phyloP scores from a whole-genome alignment of 1,140 invertebrate genomes.

The Drosophila triauraria region DNA sequence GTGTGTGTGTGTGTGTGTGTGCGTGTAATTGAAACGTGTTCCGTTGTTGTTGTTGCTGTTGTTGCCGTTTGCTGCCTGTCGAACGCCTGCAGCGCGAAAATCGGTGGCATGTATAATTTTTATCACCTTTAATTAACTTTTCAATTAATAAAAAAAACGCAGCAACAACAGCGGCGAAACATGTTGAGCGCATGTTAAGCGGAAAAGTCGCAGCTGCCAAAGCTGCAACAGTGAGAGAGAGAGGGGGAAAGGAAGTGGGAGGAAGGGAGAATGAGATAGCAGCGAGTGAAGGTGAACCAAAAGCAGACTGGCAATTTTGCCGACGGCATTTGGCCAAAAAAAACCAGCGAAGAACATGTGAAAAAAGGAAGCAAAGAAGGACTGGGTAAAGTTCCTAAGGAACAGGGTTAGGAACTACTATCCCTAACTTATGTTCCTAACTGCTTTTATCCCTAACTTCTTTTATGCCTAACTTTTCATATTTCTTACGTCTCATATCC shows the following conservation, averaged over 20 bases:
- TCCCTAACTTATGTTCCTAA: not conserved
- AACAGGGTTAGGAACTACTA: not conserved
- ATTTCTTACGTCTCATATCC: too few relatives aligned
- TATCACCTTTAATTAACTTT: slow-evolving; percentile 85
- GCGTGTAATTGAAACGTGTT: slow-evolving; percentile 80
- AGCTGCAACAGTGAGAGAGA: slow-evolving; percentile 14
- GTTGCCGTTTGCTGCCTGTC: slow-evolving; percentile 43
- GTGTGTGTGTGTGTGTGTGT: slow-evolving; percentile 45
- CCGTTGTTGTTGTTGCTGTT: slow-evolving; percentile 42
- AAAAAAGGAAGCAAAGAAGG: not conserved
- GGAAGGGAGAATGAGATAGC: not conserved
- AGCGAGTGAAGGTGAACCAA: slow-evolving; percentile 5
- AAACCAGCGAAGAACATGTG: slow-evolving; percentile 4
- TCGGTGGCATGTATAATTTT: slow-evolving; percentile 85
- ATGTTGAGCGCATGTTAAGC: slow-evolving; percentile 59
- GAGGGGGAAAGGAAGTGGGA: not conserved
- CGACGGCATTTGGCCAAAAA: slow-evolving; percentile 57
- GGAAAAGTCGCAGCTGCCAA: slow-evolving; percentile 61
- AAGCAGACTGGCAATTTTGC: slow-evolving; percentile 45
- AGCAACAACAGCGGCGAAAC: slow-evolving; percentile 46
- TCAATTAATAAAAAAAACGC: slow-evolving; percentile 84
- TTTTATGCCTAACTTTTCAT: not conserved
- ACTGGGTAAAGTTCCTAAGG: not conserved
- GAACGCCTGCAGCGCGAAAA: slow-evolving; percentile 83
- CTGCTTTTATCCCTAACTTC: not conserved